Evolutionary conservation across 92 coral and sea anemone genomes (phyloP), one percentile per base, ranked within the genome.

Genomic region (Scolanthus callimorphus): DNA sequence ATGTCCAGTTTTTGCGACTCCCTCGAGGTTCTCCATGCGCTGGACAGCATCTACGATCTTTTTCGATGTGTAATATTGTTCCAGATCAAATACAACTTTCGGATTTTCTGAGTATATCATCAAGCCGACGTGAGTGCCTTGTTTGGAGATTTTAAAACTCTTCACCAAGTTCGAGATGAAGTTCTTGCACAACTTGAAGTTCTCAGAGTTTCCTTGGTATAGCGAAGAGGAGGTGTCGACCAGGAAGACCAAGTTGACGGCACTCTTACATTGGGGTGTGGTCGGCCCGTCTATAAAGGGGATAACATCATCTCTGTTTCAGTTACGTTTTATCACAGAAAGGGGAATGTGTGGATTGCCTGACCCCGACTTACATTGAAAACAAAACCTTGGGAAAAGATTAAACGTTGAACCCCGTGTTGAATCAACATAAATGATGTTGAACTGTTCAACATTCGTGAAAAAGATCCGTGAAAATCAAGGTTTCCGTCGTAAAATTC

Each of bases 141-240:
- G 49, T 24, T 72, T 77, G 12, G 80, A 71, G 25, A 90, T 62
- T 27, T 59, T 50, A 63, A 85, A 90, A 17, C 70, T 67, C 11
- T 49, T 30, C 25, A 80, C 67, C 28, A 90, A 55, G 21, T 55
- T 31, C 49, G 78, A 77, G 11, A 86, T 63, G 59, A 90, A 90
- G 20, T 34, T 23, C 47, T 68, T 69, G 25, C 89, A 81, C 21
- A 74, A 72, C 39, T 73, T 55, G 59, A 90, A 90, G 74, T 90
- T 90, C 3, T 81, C 81, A 23, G 55, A 39, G 12, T 64, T 60
- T 12, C 44, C 71, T 25, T 13, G 52, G 17, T 85, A 76, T 39
- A 90, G 70, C 49, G 88, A 78, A 8, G 69, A 72, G 1, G 97
- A 90, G 1, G 90, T 95, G 55, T 90, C 97, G n/a, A 90, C 17